Evolutionary conservation across 2,113 vertebrate genomes (phyloP), one percentile per base, ranked within the genome.

Genomic region (Daubentonia madagascariensis): DNA sequence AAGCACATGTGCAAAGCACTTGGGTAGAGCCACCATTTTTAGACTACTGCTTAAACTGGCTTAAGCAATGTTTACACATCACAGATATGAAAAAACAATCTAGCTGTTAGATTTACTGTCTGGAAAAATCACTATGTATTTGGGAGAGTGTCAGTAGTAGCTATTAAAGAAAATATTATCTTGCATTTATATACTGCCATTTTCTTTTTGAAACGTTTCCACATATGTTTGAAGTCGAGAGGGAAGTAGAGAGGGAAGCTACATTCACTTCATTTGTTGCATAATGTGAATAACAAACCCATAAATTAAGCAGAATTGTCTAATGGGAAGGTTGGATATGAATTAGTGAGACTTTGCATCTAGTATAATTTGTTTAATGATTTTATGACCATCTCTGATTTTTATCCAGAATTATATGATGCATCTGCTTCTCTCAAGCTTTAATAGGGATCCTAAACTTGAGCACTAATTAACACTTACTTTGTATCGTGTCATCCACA

Each of bases 361-460:
- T 59, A 65, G 17, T 48, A n/a, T 84, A 48, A 78, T 93, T 88
- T 57, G 25, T 91, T 84, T 88, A 68, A 35, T 91, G 65, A 7
- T 48, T 92, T 95, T 48, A 76, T 83, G 73, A 52, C 48, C 30
- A 70, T 87, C 54, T 84, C 57, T 87, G 90, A 65, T 80, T 92
- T 97, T 85, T 96, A 78, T 57, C 70, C 59, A 85, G 57, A 59
- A 92, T 89, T 81, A 88, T 32, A 50, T 37, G 23, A 87, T 86
- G 92, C 63, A 85, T 43, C 11, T 50, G 17, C 45, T 78, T 79
- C 52, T 80, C 37, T 92, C 6, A 43, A 45, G 23, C 11, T 80
- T 94, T 85, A 88, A 72, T 5, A 78, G 43, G 43, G 14, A 9
- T 22, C 81, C 94, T 76, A 88, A 65, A 88, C 32, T 79, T 68